Evolutionary conservation across 2,113 vertebrate genomes (phyloP).

Genomic region (Chroicocephalus ridibundus): DNA sequence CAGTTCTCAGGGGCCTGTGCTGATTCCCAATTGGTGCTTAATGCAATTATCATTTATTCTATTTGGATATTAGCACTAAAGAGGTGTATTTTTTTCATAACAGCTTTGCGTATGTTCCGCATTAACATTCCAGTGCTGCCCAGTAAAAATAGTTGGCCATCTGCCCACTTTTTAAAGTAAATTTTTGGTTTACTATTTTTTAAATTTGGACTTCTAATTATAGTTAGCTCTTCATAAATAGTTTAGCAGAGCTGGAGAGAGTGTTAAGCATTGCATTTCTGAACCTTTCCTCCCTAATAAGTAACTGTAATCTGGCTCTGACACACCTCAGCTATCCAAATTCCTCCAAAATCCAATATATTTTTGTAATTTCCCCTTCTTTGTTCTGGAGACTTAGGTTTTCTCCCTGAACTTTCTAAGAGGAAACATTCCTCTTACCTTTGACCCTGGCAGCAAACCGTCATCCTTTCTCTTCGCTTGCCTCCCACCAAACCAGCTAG

Average conservation of each 20-base stretch:
- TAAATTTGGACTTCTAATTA: conserved; percentile 58
- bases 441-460: neutral
- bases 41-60: conserved; percentile 31
- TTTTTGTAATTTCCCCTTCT: conserved; percentile 57
- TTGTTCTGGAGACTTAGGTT: conserved; percentile 4
- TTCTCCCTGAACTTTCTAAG: conserved; percentile 36
- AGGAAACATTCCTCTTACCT: conserved; percentile 38
- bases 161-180: conserved; percentile 54
- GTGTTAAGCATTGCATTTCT: conserved; percentile 23
- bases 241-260: conserved; percentile 41
- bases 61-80: conserved; percentile 36
- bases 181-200: conserved; percentile 55
- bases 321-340: conserved; percentile 17
- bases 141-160: conserved; percentile 55
- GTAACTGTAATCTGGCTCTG: neutral
- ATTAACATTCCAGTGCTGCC: conserved; percentile 65
- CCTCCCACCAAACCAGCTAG: neutral
- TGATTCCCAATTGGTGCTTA: neutral
- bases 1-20: neutral
- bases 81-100: conserved; percentile 14
- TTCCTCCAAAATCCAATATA: conserved; percentile 45
- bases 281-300: conserved; percentile 26
- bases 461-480: neutral
- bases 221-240: conserved; percentile 53
- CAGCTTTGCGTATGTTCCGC: conserved; percentile 4